Base-by-base conservation (phyloP, 2,113 vertebrate genomes). In the Syrmaticus mikado region DNA sequence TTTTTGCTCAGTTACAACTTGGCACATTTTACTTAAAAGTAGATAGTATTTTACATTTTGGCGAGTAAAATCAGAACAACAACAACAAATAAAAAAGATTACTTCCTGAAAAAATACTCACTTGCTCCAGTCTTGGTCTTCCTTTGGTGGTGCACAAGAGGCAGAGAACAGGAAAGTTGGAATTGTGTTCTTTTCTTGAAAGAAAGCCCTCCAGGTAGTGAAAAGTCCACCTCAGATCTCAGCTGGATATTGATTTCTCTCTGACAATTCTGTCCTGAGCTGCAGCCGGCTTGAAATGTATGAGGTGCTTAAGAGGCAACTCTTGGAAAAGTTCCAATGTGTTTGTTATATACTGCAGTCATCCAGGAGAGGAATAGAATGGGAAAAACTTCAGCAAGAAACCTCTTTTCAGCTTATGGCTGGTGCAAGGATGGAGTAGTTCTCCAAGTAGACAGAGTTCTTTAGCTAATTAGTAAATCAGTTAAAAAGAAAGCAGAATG, bases 401-500 rank as follows among this genome's bases (percentile, higher is more conserved):
- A 2, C 1, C 15, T 65, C 25, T 87, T 87, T 78, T 41, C 28
- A 65, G 11, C 13, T 77, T 62, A 17, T 57, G 21, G 38, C 20
- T 82, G 12, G 6, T 65, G 34, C 1, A 55, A 77, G 45, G 20
- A 71, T 32, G 3, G 6, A 48, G 21, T 72, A 8, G 1, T 82
- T 91, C 80, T 73, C 50, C 11, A 71, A 45, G 20, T 5, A 83
- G 30, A 25, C 0, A 4, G 34, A 8, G 3, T 38, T 84, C 9
- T 64, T 81, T 32, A 50, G 8, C 2, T 90, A 32, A 30, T 94
- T 65, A 85, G 64, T 46, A 75, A 64, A 75, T 41, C 21, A 38
- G 34, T 57, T 87, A 61, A 85, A 94, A 90, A 85, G 66, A 81
- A 76, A 91, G 24, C 58, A 45, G 8, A 36, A 19, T 60, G 21